Percentiles rank a stretch among this genome's conserved stretches.
These are phyloP conservation scores for Cuculus canorus DNA, from an alignment of 2,797 vertebrate genomes.

Conservation along the genomic window DNA sequence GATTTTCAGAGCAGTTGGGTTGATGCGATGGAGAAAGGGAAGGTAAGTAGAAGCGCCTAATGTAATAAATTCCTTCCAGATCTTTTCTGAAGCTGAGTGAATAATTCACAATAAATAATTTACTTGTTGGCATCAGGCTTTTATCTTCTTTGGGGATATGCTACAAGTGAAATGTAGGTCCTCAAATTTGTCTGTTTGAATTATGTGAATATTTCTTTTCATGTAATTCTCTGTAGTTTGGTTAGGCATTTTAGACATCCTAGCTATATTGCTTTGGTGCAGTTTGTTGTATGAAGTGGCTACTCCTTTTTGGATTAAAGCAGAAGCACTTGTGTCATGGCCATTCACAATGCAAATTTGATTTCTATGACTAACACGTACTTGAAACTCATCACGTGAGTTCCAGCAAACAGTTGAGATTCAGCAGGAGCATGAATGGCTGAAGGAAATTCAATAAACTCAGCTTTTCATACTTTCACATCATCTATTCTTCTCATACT, in stretches of 20 bases:
- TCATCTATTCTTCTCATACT: background rate
- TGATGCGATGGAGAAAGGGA: background rate
- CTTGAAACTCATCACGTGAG: background rate
- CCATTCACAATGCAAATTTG: background rate
- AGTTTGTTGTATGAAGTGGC: background rate
- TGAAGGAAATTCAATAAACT: background rate
- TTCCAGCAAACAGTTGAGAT: background rate
- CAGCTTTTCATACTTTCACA: background rate
- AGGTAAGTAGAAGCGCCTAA: background rate
- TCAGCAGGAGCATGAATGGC: background rate
- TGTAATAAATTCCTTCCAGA: background rate
- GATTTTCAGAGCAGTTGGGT: background rate
- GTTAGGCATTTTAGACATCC: background rate
- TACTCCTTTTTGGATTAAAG: background rate
- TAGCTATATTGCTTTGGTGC: background rate
- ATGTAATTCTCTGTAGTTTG: background rate
- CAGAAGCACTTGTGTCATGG: background rate
- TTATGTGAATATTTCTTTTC: background rate
- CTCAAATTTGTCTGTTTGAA: constrained; percentile 11
- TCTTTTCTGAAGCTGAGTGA: background rate
- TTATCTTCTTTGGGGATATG: background rate
- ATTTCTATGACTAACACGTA: background rate
- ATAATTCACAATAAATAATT: constrained; percentile 41
- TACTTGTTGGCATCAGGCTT: constrained; percentile 21
- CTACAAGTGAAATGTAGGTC: background rate